These are phyloP conservation scores for Chelon labrosus DNA, from an alignment of 2,797 vertebrate genomes.

Conservation along the genomic window DNA sequence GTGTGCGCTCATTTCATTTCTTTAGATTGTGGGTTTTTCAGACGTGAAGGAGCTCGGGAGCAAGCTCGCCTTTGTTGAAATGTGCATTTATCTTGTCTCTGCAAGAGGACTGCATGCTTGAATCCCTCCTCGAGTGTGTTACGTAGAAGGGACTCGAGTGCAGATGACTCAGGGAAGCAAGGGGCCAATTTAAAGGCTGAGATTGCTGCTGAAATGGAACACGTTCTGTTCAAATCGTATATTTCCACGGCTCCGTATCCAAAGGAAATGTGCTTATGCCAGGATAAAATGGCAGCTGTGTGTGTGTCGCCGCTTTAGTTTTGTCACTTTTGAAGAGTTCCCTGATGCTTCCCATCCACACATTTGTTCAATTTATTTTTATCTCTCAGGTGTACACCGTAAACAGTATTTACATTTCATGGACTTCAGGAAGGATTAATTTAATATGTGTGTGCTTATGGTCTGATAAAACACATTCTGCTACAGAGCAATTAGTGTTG, in stretches of 20 bases:
- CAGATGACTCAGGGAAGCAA: conserved; percentile 25
- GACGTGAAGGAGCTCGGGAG: conserved; percentile 3
- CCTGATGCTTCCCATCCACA: not conserved
- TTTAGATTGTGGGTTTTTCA: conserved; percentile 2
- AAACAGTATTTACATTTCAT: conserved; percentile 17
- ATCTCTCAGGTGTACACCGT: not conserved
- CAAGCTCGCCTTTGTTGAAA: conserved; percentile 1
- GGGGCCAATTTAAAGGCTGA: not conserved
- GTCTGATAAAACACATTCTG: conserved; percentile 10
- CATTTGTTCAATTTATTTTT: conserved; percentile 6
- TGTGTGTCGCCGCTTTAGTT: conserved; percentile 16
- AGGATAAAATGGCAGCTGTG: not conserved
- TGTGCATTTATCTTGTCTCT: conserved; percentile 28
- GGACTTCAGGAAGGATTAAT: conserved; percentile 10
- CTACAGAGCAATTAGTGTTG: conserved; percentile 15
- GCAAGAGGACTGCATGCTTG: not conserved
- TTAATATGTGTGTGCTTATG: conserved; percentile 5
- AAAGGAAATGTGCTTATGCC: conserved; percentile 18
- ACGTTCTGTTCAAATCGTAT: conserved; percentile 3
- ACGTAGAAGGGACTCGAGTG: conserved; percentile 6
- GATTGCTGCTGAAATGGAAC: not conserved
- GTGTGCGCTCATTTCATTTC: conserved; percentile 14
- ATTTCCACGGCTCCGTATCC: conserved; percentile 6
- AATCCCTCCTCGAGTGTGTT: not conserved
- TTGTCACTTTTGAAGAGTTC: conserved; percentile 18